Evolutionary conservation across 2,113 vertebrate species (phyloP), one percentile per base, ranked within the genome.

Genomic region (Brachyistius frenatus): DNA sequence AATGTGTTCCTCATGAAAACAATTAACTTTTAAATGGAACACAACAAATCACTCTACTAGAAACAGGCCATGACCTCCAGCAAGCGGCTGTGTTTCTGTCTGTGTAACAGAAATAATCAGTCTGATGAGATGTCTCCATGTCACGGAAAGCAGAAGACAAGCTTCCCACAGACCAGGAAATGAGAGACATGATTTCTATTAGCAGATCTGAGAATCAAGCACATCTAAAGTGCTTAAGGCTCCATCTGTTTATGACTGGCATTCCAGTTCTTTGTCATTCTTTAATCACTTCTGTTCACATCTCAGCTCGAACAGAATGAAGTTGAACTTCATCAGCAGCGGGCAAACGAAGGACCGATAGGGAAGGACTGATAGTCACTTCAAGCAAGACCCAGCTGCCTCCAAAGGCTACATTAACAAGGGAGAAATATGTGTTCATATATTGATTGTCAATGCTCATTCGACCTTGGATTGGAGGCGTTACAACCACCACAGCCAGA

Each of bases 401-500:
- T 32, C 37, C 56, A 47, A 67, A 67, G 68, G 68, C 32, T 3
- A 31, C 30, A 55, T 33, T 9, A 32, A 66, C 73, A 63, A 55
- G 56, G 1, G n/a, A 46, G 1, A 50, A 55, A 41, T 37, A 13
- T 35, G 31, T 55, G 30, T 79, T 71, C 15, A 7, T 53, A 31
- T 72, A 65, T 70, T 61, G 75, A 86, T 79, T 11, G 64, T 70
- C 6, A 1, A 14, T 30, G 11, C 50, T 44, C 37, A 4, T 55
- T 0, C 41, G 50, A 71, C 49, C 65, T 37, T 37, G 44, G 5
- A 58, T 80, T 69, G 32, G 53, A 71, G 62, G 54, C 16, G 2
- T 33, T 39, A 44, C 70, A 85, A 39, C 54, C 30, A 47, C 73
- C 73, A 74, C 52, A 71, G 69, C 52, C 36, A 53, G 39, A 79